Percentiles rank a stretch among this genome's conserved stretches.
These are phyloP conservation scores for Augochlora pura DNA, from an alignment of 1,140 invertebrate species.

Conservation along the genomic window DNA sequence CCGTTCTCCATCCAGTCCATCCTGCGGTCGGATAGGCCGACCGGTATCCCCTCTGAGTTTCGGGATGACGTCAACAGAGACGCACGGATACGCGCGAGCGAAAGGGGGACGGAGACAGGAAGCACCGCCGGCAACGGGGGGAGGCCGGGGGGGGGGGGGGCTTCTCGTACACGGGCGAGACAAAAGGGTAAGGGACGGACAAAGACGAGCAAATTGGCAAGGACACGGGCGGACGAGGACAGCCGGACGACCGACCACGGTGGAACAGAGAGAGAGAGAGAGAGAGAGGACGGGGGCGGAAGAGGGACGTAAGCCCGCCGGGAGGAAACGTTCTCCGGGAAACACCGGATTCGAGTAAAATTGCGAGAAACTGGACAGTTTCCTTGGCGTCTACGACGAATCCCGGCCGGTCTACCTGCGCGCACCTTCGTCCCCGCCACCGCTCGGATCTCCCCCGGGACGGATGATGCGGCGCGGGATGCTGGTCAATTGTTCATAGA, in stretches of 20 bases:
- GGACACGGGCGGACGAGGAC: not conserved
- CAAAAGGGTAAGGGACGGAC: slow-evolving; percentile 2
- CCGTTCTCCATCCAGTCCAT: slow-evolving; percentile 51
- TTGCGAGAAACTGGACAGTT: slow-evolving; percentile 37
- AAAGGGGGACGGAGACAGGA: not conserved
- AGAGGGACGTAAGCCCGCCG: not conserved
- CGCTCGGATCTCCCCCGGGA: not conserved
- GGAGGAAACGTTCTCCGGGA: slow-evolving; percentile 32
- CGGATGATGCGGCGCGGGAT: slow-evolving; percentile 1
- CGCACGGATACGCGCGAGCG: not conserved
- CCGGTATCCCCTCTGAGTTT: slow-evolving; percentile 44
- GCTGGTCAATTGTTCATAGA: not conserved
- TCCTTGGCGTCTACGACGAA: slow-evolving; percentile 34
- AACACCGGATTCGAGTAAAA: slow-evolving; percentile 29
- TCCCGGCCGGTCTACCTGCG: not conserved
- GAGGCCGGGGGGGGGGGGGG: not conserved
- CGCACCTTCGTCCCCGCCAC: not conserved
- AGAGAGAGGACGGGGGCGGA: not conserved
- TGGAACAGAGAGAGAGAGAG: not conserved
- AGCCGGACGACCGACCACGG: not conserved
- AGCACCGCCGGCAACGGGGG: not conserved
- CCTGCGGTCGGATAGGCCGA: slow-evolving; percentile 58
- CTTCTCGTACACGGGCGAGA: not conserved
- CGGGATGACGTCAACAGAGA: slow-evolving; percentile 28
- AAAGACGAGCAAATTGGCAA: not conserved